phyloP scores from a whole-genome alignment of 2,797 vertebrate genomes.

The Rachycentron canadum region DNA sequence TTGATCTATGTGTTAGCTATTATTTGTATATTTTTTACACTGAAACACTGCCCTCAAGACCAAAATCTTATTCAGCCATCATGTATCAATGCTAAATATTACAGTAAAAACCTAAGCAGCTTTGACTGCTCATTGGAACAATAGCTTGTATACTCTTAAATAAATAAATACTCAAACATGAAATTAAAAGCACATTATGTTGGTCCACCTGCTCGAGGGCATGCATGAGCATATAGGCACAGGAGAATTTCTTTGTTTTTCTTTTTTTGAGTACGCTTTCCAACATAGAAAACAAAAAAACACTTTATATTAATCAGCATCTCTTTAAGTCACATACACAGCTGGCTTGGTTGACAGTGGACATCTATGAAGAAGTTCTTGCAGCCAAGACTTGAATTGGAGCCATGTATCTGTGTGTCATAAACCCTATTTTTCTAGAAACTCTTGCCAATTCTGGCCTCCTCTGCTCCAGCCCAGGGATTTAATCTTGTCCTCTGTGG shows the following conservation, averaged over 20 bases:
- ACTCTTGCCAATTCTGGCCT: not conserved
- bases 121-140: too few species aligned
- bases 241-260: not conserved
- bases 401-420: not conserved
- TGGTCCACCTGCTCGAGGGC: not conserved
- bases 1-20: not conserved
- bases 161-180: not conserved
- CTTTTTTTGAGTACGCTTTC: not conserved
- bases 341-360: not conserved
- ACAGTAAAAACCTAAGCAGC: not conserved
- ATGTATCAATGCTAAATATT: not conserved
- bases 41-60: not conserved
- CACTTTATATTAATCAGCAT: not conserved
- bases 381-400: not conserved
- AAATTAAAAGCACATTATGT: not conserved
- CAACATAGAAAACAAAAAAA: not conserved
- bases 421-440: slow-evolving; percentile 5
- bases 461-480: slow-evolving; percentile 11
- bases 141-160: not conserved
- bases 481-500: slow-evolving; percentile 47
- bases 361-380: not conserved
- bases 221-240: not conserved
- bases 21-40: slow-evolving; percentile 6
- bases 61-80: not conserved
- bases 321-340: not conserved